Percentiles rank a stretch among this genome's conserved stretches.
Conservation (phyloP, 2,888 invertebrate species). For the Temnothorax rugatulus region DNA sequence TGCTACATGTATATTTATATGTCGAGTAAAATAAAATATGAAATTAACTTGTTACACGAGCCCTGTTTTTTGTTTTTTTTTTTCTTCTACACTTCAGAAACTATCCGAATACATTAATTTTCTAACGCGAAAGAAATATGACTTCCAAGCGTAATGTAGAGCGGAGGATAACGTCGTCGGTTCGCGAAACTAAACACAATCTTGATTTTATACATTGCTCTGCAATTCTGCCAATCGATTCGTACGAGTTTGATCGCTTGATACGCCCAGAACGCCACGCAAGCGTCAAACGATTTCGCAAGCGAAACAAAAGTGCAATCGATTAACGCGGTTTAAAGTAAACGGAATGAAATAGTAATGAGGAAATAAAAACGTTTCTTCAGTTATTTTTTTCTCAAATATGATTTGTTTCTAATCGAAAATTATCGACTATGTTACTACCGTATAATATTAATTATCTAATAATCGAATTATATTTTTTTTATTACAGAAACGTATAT, state of each 20-base stretch:
- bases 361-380: background rate
- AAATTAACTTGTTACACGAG: conserved; percentile 61
- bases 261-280: conserved; percentile 21
- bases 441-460: background rate
- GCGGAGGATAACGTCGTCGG: background rate
- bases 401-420: background rate
- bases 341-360: conserved; percentile 21
- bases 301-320: conserved; percentile 19
- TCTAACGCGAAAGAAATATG: background rate
- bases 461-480: conserved; percentile 14
- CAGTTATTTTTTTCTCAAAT: background rate
- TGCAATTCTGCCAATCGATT: conserved; percentile 39
- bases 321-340: conserved; percentile 21
- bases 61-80: background rate
- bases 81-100: background rate
- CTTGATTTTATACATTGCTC: conserved; percentile 34
- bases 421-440: background rate
- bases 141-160: background rate
- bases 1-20: conserved; percentile 82
- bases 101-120: background rate
- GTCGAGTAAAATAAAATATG: conserved; percentile 76
- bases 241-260: conserved; percentile 23
- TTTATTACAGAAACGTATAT: background rate
- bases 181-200: background rate
- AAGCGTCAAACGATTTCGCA: conserved; percentile 31